Conservation (phyloP, 2,113 vertebrate species). For the Paramisgurnus dabryanus region DNA sequence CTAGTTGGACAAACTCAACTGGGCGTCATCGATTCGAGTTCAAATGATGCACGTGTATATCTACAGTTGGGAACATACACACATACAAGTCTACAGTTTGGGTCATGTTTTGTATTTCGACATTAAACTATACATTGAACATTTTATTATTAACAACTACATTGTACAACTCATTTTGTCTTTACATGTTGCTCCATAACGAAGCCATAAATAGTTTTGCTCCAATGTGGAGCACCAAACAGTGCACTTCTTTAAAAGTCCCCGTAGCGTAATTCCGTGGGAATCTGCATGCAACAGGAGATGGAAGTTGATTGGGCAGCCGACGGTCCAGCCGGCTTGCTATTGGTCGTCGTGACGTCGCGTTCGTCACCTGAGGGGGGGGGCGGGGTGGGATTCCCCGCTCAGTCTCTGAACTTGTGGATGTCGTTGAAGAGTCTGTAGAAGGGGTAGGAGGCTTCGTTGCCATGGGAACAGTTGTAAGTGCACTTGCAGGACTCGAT, state of each 20-base stretch:
- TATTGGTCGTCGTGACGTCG: slow-evolving; percentile 58
- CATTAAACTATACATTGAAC: slow-evolving; percentile 77
- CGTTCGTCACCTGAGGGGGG: not conserved
- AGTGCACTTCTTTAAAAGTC: slow-evolving; percentile 80
- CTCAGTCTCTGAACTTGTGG: slow-evolving; percentile 97
- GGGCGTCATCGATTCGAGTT: slow-evolving; percentile 57
- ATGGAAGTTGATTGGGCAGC: slow-evolving; percentile 65
- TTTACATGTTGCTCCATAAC: slow-evolving; percentile 91
- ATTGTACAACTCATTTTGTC: slow-evolving; percentile 18
- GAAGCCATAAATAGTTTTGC: slow-evolving; percentile 86
- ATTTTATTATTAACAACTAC: slow-evolving; percentile 70
- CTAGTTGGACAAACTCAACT: slow-evolving; percentile 64
- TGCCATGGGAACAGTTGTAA: slow-evolving; percentile 88
- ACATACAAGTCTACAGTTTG: slow-evolving; percentile 75
- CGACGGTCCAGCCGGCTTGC: slow-evolving; percentile 57
- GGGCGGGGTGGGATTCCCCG: slow-evolving; percentile 30
- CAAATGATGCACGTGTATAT: slow-evolving; percentile 70
- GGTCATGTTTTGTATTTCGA: slow-evolving; percentile 68
- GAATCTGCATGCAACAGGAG: slow-evolving; percentile 79
- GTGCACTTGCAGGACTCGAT: slow-evolving; percentile 97
- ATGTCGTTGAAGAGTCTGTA: slow-evolving; percentile 97
- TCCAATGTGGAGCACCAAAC: slow-evolving; percentile 97
- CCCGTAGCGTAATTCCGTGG: slow-evolving; percentile 78
- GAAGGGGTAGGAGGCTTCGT: slow-evolving; percentile 88
- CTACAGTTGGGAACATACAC: slow-evolving; percentile 56